Evolutionary conservation across 1,140 invertebrate species (phyloP).

Genomic region (Drosophila virilis): DNA sequence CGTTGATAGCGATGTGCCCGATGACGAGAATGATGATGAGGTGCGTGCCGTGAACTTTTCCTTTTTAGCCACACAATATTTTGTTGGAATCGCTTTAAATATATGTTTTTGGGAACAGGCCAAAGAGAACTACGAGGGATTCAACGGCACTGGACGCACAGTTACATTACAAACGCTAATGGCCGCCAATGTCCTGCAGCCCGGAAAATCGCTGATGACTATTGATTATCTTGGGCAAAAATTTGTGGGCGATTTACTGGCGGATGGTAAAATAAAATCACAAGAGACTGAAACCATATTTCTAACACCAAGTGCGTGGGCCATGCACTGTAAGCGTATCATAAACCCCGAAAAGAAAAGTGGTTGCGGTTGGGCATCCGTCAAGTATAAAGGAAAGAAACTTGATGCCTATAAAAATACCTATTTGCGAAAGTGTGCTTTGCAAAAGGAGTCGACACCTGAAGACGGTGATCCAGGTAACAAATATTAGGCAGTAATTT

Average conservation of each 20-base stretch:
- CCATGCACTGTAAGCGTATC: conserved; percentile 94
- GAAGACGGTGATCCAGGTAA: conserved; percentile 80
- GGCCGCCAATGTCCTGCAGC: conserved; percentile 91
- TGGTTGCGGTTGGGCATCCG: conserved; percentile 95
- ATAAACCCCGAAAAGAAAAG: conserved; percentile 96
- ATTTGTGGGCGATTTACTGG: conserved; percentile 93
- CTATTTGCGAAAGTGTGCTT: conserved; percentile 89
- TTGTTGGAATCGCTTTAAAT: not conserved
- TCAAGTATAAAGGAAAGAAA: conserved; percentile 93
- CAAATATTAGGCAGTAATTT: not conserved
- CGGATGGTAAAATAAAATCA: conserved; percentile 94
- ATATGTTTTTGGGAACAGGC: conserved; percentile 45
- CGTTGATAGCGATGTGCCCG: conserved; percentile 73
- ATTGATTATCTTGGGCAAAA: conserved; percentile 96
- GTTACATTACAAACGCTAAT: conserved; percentile 94
- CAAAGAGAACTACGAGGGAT: conserved; percentile 82
- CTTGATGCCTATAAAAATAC: conserved; percentile 94
- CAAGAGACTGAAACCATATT: conserved; percentile 94
- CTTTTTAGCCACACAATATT: not conserved
- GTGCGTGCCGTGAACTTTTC: conserved; percentile 29
- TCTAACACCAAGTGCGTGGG: conserved; percentile 96
- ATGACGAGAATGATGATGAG: conserved; percentile 81
- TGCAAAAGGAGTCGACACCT: conserved; percentile 85
- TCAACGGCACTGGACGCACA: conserved; percentile 87
- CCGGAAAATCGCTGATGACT: conserved; percentile 92